These are phyloP conservation scores for Suricata suricatta DNA, from an alignment of 2,113 vertebrate genomes.

Conservation along the genomic window DNA sequence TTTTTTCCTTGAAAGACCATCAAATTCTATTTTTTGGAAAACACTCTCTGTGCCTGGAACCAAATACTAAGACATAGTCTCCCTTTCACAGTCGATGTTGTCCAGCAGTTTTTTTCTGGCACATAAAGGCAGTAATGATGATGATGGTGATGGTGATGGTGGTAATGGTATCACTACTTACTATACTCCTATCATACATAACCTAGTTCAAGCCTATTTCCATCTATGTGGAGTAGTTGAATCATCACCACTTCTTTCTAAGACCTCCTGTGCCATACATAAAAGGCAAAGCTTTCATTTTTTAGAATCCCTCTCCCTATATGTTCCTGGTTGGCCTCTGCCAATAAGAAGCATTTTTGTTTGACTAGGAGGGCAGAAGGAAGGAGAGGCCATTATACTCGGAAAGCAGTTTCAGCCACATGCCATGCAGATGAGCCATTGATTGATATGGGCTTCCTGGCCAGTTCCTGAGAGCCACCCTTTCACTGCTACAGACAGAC, in stretches of 20 bases:
- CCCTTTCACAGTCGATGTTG: not conserved
- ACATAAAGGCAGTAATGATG: not conserved
- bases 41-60: not conserved
- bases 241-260: not conserved
- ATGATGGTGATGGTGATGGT: not conserved
- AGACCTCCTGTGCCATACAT: not conserved
- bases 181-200: not conserved
- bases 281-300: not conserved
- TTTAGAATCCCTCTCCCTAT: not conserved
- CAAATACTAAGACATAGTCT: not conserved
- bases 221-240: not conserved
- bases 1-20: not conserved
- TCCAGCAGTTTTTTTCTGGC: not conserved
- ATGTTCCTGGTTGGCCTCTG: not conserved
- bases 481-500: not conserved
- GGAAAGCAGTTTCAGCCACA: not conserved
- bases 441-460: not conserved
- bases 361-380: not conserved
- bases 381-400: not conserved
- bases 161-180: not conserved
- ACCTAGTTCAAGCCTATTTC: not conserved
- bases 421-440: not conserved
- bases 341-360: not conserved
- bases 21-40: not conserved
- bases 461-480: not conserved